Evolutionary conservation across 2,888 invertebrate species (phyloP), one percentile per base, ranked within the genome.

Genomic region (Protodeltote pygarga): DNA sequence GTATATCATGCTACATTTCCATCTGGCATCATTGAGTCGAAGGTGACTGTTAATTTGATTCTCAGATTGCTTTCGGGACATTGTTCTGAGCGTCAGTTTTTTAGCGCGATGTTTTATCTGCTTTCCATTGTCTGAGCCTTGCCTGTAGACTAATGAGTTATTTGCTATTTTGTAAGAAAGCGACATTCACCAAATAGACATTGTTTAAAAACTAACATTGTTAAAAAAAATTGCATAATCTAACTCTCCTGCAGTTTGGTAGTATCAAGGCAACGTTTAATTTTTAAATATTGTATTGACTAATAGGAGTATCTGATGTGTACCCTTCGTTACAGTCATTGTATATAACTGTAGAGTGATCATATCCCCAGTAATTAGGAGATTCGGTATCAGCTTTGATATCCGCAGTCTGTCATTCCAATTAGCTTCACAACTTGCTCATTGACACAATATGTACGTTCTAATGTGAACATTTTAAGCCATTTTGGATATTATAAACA

Each of bases 381-480:
- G 75, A 83, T 81, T 83, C 73, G 79, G 80, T 83, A 80, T 83
- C 85, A 75, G 85, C 84, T 87, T 83, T 71, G 79, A 77, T 78
- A 82, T 73, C 73, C 71, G 81, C 81, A 76, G 78, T 79, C 75
- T 82, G 63, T 83, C 85, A 87, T 87, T 88, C 84, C 86, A 83
- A 78, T 58, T 85, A 81, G 89, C 87, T 88, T 87, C 81, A 83
- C 76, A 72, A 77, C 77, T 81, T 79, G 81, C 80, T 85, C 84
- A 85, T 81, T 64, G 67, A 82, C 77, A 79, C 77, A 74, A 73
- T 78, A 74, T 77, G 69, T 69, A 83, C 71, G 78, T 83, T 86
- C 85, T 87, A 84, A 85, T 85, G 88, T 90, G 89, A 89, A 90
- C 88, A 89, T 89, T 88, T 88, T 89, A 84, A 77, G 73, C 79